A percentile compares a stretch with the other conserved stretches of the same genome.
phyloP scores from a whole-genome alignment of 1,140 invertebrate genomes.

The Drosophila kikkawai region DNA sequence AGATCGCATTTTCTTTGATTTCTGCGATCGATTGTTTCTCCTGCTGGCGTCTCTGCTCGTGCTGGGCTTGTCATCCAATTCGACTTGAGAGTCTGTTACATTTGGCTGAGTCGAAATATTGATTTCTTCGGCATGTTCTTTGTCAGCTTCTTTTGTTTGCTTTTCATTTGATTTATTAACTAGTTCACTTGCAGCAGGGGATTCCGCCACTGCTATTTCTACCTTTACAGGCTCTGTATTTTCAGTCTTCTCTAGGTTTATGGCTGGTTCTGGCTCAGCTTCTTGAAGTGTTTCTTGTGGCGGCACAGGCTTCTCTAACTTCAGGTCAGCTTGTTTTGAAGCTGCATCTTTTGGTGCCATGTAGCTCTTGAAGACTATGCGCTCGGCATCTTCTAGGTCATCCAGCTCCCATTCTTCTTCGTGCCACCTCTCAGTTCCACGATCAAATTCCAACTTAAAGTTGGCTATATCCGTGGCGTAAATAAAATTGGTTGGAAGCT shows the following conservation, averaged over 20 bases:
- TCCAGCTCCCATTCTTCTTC: conserved; percentile 59
- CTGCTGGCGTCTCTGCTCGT: conserved; percentile 50
- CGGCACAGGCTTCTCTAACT: background rate
- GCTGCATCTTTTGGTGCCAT: conserved; percentile 45
- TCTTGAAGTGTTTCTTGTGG: background rate
- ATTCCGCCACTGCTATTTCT: background rate
- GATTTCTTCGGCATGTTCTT: background rate
- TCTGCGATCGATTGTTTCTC: conserved; percentile 48
- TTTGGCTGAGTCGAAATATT: background rate
- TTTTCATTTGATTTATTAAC: background rate
- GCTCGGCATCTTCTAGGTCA: conserved; percentile 53
- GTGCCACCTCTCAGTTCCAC: conserved; percentile 56
- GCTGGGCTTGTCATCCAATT: conserved; percentile 50
- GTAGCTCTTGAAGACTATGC: conserved; percentile 62
- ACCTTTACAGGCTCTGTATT: background rate
- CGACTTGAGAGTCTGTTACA: background rate
- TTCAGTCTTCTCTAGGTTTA: background rate
- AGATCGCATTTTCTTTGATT: conserved; percentile 33
- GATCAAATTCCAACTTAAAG: conserved; percentile 73
- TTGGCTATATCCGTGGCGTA: conserved; percentile 78
- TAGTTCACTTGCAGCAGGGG: background rate
- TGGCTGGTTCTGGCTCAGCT: background rate
- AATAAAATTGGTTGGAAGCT: conserved; percentile 62
- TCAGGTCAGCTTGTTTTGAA: background rate
- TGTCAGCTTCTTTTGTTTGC: background rate